Conservation (phyloP, 2,797 vertebrate species). For the Anguilla obscura region DNA sequence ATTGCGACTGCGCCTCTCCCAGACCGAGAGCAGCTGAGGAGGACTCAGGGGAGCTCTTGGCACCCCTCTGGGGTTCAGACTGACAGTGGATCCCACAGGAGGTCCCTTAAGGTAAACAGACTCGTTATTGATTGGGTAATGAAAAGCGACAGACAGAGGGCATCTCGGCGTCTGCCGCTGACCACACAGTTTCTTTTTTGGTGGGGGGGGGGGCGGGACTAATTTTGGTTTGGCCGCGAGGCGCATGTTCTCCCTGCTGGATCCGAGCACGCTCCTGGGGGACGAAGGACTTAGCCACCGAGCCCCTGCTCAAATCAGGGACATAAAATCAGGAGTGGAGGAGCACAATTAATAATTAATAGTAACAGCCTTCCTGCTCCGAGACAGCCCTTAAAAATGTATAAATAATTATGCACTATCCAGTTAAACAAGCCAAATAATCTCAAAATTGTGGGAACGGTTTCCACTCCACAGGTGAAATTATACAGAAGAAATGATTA, state of each 20-base stretch:
- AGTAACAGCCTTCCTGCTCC: not conserved
- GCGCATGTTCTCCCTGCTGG: not conserved
- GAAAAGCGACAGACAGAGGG: conserved; percentile 15
- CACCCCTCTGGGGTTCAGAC: not conserved
- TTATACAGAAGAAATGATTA: too few species aligned
- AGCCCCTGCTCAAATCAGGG: not conserved
- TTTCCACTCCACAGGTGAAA: too few species aligned
- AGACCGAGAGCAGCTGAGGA: not conserved
- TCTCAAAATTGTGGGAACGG: too few species aligned
- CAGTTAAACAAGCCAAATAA: too few species aligned
- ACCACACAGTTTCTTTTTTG: not conserved
- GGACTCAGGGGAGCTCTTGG: not conserved
- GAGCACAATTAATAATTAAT: not conserved
- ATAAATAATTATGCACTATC: too few species aligned
- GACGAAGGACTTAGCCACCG: not conserved
- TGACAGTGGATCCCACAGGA: not conserved
- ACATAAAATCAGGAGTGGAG: not conserved
- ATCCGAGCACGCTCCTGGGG: not conserved
- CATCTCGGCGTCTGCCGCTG: not conserved
- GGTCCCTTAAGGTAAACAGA: not conserved
- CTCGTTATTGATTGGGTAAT: not conserved
- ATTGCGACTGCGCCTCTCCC: not conserved
- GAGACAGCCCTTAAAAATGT: not conserved
- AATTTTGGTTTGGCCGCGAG: not conserved
- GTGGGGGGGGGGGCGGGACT: not conserved